These are phyloP conservation scores for Ostrea edulis DNA, from an alignment of 1,140 invertebrate species.

Conservation along the genomic window DNA sequence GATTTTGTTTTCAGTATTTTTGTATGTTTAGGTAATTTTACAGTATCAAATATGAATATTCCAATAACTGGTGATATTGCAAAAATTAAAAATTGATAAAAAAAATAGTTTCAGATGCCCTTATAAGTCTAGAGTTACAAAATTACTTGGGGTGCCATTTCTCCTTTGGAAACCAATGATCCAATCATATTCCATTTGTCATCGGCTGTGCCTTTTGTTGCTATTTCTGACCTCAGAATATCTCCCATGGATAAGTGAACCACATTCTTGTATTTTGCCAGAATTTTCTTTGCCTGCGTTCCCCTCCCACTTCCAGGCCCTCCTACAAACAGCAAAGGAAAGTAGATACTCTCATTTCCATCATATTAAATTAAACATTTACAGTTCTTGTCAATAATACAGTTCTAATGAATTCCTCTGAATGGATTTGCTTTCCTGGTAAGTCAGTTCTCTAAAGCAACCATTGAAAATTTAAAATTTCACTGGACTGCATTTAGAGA, in stretches of 20 bases:
- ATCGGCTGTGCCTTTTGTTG: constrained; percentile 69
- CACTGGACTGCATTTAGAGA: no score
- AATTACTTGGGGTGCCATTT: constrained; percentile 75
- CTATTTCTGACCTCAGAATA: constrained; percentile 69
- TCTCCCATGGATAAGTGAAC: constrained; percentile 76
- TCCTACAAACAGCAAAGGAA: constrained; percentile 56
- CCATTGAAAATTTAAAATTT: no score
- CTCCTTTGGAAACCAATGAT: constrained; percentile 70
- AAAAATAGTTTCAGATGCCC: no score
- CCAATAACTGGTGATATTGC: no score
- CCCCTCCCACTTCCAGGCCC: constrained; percentile 76
- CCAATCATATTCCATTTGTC: constrained; percentile 75
- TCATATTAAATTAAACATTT: no score
- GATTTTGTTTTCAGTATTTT: not conserved
- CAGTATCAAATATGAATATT: no score
- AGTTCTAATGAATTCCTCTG: no score
- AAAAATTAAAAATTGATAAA: no score
- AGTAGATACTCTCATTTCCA: not conserved
- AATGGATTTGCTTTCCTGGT: no score
- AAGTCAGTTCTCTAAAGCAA: no score
- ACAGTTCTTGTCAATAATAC: no score
- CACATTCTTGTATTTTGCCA: constrained; percentile 65
- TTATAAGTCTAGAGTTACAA: not conserved
- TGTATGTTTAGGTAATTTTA: no score
- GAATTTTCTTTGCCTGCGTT: constrained; percentile 68